Percentiles rank a stretch among this genome's conserved stretches.
Evolutionary conservation across 2,888 invertebrate species (phyloP).

Genomic region (Lasioglossum morio): DNA sequence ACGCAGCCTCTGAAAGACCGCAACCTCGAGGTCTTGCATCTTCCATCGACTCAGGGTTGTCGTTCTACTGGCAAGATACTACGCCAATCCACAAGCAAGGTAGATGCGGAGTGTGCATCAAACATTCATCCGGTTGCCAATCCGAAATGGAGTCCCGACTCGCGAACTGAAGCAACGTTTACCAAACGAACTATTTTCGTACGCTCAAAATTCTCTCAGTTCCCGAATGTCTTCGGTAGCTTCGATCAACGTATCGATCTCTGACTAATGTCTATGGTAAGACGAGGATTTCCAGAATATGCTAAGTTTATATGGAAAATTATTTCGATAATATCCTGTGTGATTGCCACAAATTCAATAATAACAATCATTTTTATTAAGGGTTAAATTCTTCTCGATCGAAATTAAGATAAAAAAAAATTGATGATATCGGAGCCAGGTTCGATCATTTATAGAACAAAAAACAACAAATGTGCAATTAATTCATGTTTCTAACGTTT

Average conservation of each 20-base stretch:
- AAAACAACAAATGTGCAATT: too few species aligned
- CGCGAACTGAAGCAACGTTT: conserved; percentile 55
- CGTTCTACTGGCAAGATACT: conserved; percentile 44
- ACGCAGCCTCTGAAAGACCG: conserved; percentile 34
- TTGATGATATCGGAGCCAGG: too few species aligned
- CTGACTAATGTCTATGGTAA: background rate
- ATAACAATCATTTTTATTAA: too few species aligned
- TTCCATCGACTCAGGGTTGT: conserved; percentile 26
- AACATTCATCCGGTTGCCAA: conserved; percentile 72
- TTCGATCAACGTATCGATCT: conserved; percentile 8
- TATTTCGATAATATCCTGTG: too few species aligned
- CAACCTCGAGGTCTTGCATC: conserved; percentile 22
- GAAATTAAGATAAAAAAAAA: too few species aligned
- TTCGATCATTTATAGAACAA: too few species aligned
- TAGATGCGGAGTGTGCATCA: conserved; percentile 62
- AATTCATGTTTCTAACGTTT: too few species aligned
- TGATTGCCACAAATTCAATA: too few species aligned
- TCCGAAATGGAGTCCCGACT: conserved; percentile 57
- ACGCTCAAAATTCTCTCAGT: conserved; percentile 48
- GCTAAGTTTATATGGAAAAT: too few species aligned
- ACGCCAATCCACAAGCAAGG: conserved; percentile 47
- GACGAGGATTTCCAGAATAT: background rate
- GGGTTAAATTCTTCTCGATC: too few species aligned
- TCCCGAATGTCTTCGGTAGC: conserved; percentile 34
- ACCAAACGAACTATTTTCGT: conserved; percentile 67